Base-by-base conservation (phyloP, 2,888 invertebrate genomes). In the Hofmannophila pseudospretella region DNA sequence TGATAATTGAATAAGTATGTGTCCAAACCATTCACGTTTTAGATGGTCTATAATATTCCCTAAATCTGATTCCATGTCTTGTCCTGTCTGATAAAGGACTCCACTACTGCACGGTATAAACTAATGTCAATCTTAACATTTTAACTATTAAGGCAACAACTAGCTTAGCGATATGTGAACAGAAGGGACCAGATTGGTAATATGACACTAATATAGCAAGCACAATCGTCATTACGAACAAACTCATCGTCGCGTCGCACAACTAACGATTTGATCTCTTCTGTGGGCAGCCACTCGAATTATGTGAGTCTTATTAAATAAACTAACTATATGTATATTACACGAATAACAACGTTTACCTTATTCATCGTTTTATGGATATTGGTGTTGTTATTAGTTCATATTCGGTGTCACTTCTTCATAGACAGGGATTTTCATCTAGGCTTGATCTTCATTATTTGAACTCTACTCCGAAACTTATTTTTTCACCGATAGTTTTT, bases 41-140 rank as follows among this genome's bases (percentile, higher is more conserved):
- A 63, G 54, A 51, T 36, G 37, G 43, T 52, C 38, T 52, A 49
- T 44, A 40, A 45, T 38, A 50, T 53, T 46, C 51, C 54, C 47
- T 58, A 50, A 60, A 46, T 59, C 56, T 50, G 48, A 43, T 50
- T 54, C 47, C 44, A 51, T 37, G 34, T 50, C 47, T 53, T 50
- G 45, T 51, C 54, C 55, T 52, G 48, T 59, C 56, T 52, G 49
- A 57, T 52, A 49, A 52, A 47, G 54, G 58, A 60, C 59, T 60
- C 54, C 49, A 59, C 54, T 58, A 56, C 42, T 70, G 74, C 77
- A 78, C 75, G 57, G 52, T 61, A 54, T 67, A 61, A 64, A 64
- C 54, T 59, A 57, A 67, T 62, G 69, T 75, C 73, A 75, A 74
- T 78, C 71, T 71, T 71, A 61, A 63, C 51, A 55, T 67, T 70